Evolutionary conservation across 2,888 invertebrate genomes (phyloP).

Genomic region (Antheraea yamamai): DNA sequence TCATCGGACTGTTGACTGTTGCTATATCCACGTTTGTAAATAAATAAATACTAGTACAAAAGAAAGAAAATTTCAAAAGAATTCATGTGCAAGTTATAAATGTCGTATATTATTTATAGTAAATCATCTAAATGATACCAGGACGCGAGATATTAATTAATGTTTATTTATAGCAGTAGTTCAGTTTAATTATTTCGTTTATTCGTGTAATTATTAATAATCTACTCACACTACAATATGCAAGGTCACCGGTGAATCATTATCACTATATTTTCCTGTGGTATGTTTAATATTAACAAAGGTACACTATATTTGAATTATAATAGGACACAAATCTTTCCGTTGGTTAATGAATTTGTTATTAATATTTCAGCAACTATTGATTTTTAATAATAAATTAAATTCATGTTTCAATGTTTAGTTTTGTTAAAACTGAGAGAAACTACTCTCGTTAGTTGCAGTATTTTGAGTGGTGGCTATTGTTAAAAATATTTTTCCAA

Average conservation of each 20-base stretch:
- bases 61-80: no score
- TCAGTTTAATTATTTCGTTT: slow-evolving; percentile 8
- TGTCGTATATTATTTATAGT: neutral
- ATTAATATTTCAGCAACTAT: neutral
- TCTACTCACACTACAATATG: neutral
- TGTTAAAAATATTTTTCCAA: no score
- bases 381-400: neutral
- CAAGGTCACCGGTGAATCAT: neutral
- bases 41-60: no score
- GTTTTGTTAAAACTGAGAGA: neutral
- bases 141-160: neutral
- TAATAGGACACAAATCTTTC: neutral
- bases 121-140: neutral
- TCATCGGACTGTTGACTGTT: no score
- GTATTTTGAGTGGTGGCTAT: neutral
- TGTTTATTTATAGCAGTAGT: neutral
- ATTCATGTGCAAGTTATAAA: neutral
- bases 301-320: neutral
- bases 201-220: slow-evolving; percentile 8
- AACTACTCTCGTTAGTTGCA: neutral
- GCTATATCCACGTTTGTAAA: no score
- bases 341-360: no score
- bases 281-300: no score
- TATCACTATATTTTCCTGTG: slow-evolving; percentile 3
- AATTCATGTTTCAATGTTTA: neutral